Base-by-base conservation (phyloP, 2,797 vertebrate species). In the Coregonus ussuriensis region DNA sequence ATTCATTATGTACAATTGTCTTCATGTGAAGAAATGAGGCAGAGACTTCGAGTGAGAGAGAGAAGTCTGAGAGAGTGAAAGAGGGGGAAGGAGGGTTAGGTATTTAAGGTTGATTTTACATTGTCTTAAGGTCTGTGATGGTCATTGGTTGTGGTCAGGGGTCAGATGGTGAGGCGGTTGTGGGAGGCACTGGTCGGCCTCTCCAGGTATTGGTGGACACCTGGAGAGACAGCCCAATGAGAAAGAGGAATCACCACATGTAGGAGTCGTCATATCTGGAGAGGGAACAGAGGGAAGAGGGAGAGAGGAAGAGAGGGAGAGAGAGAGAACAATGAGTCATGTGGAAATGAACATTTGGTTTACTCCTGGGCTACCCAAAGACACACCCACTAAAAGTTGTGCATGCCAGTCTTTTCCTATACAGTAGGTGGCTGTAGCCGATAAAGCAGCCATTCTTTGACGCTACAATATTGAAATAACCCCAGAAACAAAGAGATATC, bases 201-300 rank as follows among this genome's bases (percentile, higher is more conserved):
- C 84, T 89, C 78, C 85, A 82, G 87, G 84, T 88, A 86, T 63
- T 81, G 79, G 82, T 80, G 83, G 77, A 82, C 31, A 47, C 71
- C 83, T 29, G 14, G 83, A 87, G 75, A 79, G 83, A 84, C 84
- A 77, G 82, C 79, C 78, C 16, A 9, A 81, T 80, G 82, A 81
- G 37, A 15, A 21, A 79, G 76, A 3, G 33, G 29, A 85, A 66
- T 94, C 89, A 94, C 94, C 94, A 94, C 89, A 93, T 82, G 77
- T 84, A 91, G 67, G 87, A 86, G 80, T 94, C 91, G 0, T 94
- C 93, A 0, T 90, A 92, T 90, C 94, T 94, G 74, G 69, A 82
- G 67, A 77, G 74, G 65, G 35, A 71, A 71, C 35, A 51, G 18
- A 21, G 37, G 3, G n/a, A 14, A 13, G 35, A 71, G 41, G 7